These are phyloP conservation scores for Germaria angustata DNA, from an alignment of 2,888 invertebrate species.

Conservation along the genomic window DNA sequence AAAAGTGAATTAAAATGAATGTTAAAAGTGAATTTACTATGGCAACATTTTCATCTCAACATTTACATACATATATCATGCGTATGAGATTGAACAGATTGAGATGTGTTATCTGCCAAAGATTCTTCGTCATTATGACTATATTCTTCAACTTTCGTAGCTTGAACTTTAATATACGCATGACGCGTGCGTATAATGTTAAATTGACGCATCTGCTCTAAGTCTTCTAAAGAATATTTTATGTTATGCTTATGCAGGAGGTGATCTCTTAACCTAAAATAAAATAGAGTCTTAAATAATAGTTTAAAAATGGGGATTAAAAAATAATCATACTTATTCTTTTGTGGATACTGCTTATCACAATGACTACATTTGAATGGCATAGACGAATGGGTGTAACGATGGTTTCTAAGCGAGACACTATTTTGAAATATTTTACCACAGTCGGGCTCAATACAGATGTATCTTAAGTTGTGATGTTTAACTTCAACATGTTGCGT, in stretches of 20 bases:
- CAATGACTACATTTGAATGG: conserved; percentile 60
- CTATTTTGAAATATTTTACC: conserved; percentile 62
- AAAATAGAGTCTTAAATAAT: background rate
- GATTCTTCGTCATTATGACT: background rate
- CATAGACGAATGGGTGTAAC: conserved; percentile 58
- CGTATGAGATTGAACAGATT: background rate
- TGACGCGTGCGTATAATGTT: conserved; percentile 53
- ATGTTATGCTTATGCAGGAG: conserved; percentile 53
- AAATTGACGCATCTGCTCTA: conserved; percentile 61
- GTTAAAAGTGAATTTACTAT: background rate
- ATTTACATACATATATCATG: background rate
- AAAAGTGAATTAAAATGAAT: too few relatives aligned
- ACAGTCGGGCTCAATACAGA: conserved; percentile 52
- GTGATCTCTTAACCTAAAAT: conserved; percentile 53
- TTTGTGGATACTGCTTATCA: conserved; percentile 64
- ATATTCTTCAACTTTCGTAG: background rate
- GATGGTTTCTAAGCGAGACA: conserved; percentile 63
- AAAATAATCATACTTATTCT: conserved; percentile 58
- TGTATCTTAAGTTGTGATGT: conserved; percentile 60
- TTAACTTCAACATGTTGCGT: conserved; percentile 61
- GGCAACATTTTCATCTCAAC: background rate
- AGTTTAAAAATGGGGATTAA: background rate
- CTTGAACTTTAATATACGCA: conserved; percentile 47
- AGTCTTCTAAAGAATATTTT: conserved; percentile 40
- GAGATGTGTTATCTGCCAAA: background rate